Conservation (phyloP, 2,888 invertebrate genomes). For the Cheilosia soror region DNA sequence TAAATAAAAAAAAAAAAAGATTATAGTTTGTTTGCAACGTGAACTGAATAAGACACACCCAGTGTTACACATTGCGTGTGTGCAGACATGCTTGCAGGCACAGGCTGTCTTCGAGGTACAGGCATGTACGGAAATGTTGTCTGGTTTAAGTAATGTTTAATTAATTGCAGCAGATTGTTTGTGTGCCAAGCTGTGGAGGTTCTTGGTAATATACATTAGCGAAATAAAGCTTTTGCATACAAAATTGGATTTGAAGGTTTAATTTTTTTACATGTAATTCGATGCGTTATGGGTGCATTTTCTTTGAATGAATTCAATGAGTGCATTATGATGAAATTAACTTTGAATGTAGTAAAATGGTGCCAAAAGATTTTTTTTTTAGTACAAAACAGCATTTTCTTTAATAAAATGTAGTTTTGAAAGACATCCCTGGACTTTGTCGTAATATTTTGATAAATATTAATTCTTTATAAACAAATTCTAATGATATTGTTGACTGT, state of each 20-base stretch:
- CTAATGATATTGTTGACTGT: too few species aligned
- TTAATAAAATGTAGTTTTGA: too few species aligned
- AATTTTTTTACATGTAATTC: neutral
- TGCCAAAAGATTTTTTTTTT: too few species aligned
- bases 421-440: too few species aligned
- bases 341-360: too few species aligned
- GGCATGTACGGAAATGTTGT: constrained; percentile 48
- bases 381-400: too few species aligned
- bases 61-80: constrained; percentile 31
- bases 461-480: too few species aligned
- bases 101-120: constrained; percentile 25
- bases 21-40: constrained; percentile 16
- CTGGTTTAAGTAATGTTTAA: constrained; percentile 45
- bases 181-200: constrained; percentile 32
- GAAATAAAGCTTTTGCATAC: neutral
- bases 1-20: too few species aligned
- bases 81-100: constrained; percentile 40
- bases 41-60: constrained; percentile 40
- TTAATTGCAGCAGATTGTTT: constrained; percentile 44
- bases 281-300: neutral
- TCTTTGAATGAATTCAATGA: too few species aligned
- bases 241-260: neutral
- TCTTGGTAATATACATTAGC: neutral
- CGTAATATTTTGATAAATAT: too few species aligned
- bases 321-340: too few species aligned